phyloP scores from a whole-genome alignment of 2,113 vertebrate species.

The Chlorodrepanis virens region DNA sequence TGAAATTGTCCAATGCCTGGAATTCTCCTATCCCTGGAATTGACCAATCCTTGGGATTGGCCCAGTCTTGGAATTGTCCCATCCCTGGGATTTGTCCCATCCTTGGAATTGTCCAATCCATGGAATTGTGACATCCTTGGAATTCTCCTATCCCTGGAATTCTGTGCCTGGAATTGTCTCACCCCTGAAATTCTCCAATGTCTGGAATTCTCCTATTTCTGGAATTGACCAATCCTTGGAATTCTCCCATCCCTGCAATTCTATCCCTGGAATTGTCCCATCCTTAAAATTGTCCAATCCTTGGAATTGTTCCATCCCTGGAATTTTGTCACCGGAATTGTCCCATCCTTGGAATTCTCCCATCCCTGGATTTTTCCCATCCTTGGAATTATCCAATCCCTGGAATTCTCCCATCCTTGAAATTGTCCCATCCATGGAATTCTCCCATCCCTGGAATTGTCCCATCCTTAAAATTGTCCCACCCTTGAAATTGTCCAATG shows the following conservation, averaged over 20 bases:
- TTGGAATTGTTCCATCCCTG: too few species aligned
- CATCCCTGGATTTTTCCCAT: too few species aligned
- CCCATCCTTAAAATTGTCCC: neutral
- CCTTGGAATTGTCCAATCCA: neutral
- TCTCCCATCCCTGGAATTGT: too few species aligned
- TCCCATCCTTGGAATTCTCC: too few species aligned
- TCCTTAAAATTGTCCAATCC: accelerated
- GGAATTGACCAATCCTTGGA: too few species aligned
- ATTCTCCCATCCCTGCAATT: neutral
- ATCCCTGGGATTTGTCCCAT: accelerated
- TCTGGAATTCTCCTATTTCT: accelerated
- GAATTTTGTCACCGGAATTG: too few species aligned
- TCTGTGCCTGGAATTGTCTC: too few species aligned
- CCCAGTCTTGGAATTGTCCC: neutral
- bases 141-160: neutral
- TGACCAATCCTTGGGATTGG: neutral
- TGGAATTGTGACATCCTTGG: too few species aligned
- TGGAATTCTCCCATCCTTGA: accelerated
- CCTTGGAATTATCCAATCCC: accelerated
- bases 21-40: neutral
- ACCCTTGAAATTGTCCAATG: too few species aligned
- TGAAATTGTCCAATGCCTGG: too few species aligned
- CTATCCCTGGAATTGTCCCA: accelerated
- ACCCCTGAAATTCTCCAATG: accelerated
- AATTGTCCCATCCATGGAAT: too few species aligned